phyloP scores from a whole-genome alignment of 2,113 vertebrate genomes.

The Amphiprion percula region DNA sequence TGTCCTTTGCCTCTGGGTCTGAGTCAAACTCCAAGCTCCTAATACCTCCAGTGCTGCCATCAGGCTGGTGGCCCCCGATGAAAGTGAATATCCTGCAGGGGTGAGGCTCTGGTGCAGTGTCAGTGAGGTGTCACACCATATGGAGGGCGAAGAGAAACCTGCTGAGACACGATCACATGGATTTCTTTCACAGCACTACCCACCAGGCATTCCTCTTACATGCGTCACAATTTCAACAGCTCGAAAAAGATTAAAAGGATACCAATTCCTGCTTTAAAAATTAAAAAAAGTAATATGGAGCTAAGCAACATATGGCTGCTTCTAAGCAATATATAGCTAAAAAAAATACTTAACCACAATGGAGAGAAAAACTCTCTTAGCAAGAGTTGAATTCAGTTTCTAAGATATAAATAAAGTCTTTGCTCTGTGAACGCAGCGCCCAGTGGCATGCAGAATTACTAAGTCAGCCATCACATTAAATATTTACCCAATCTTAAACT shows the following conservation, averaged over 20 bases:
- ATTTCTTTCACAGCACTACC: neutral
- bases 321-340: too few relatives aligned
- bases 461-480: too few relatives aligned
- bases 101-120: constrained; percentile 14
- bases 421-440: too few relatives aligned
- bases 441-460: too few relatives aligned
- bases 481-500: too few relatives aligned
- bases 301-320: too few relatives aligned
- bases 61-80: neutral
- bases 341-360: too few relatives aligned
- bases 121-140: constrained; percentile 34
- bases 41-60: neutral
- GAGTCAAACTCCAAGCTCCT: neutral
- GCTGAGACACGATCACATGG: constrained; percentile 8
- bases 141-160: constrained; percentile 21
- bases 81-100: neutral
- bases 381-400: too few relatives aligned
- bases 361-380: too few relatives aligned
- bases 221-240: neutral
- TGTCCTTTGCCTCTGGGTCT: constrained; percentile 1
- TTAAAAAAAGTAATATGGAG: too few relatives aligned
- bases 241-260: neutral
- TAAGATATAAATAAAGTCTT: too few relatives aligned
- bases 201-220: neutral
- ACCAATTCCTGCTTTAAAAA: too few relatives aligned